Base-by-base conservation (phyloP, 2,888 invertebrate species). In the Drosophila borborema region DNA sequence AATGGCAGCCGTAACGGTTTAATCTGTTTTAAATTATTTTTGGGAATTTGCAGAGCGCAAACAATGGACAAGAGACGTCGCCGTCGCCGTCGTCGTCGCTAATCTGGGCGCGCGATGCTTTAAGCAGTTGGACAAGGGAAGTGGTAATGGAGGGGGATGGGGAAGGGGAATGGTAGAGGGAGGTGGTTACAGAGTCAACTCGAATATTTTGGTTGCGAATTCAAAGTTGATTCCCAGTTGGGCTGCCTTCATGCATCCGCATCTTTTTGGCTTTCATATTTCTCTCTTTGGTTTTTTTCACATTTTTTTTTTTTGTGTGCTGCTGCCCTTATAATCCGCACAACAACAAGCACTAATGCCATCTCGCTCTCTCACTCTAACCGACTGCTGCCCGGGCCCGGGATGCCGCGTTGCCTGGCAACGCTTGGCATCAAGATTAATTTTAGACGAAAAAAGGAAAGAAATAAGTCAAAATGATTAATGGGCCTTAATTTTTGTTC, bases 391-490 rank as follows among this genome's bases (percentile, higher is more conserved):
- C 28, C 59, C 28, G 66, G 55, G 58, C 18, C 62, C 60, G 65
- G 70, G 76, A 64, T 64, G 76, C 48, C 73, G 75, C 77, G 85
- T 81, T 84, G 86, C 83, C 85, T 74, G 84, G 87, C 87, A 84
- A 85, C 81, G 82, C 82, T 88, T 82, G 86, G 84, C 87, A 91
- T 91, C 89, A 91, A 91, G 90, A 90, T 91, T 91, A 91, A 91
- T 91, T 91, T 91, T 90, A 90, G 90, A 86, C 87, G 82, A 90
- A 88, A 86, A 89, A 87, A 89, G 89, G 86, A 91, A 91, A 84
- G 91, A 91, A 90, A 91, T 91, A 91, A 91, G 91, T 91, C 91
- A 91, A 91, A 89, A 91, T 91, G 91, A 91, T 91, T 91, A 91
- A 91, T 91, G 91, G 90, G 73, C 86, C 81, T 90, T 87, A 84